Percentiles rank a stretch among this genome's conserved stretches.
Evolutionary conservation across 2,888 invertebrate genomes (phyloP).

Genomic region (Drosophila incognita): DNA sequence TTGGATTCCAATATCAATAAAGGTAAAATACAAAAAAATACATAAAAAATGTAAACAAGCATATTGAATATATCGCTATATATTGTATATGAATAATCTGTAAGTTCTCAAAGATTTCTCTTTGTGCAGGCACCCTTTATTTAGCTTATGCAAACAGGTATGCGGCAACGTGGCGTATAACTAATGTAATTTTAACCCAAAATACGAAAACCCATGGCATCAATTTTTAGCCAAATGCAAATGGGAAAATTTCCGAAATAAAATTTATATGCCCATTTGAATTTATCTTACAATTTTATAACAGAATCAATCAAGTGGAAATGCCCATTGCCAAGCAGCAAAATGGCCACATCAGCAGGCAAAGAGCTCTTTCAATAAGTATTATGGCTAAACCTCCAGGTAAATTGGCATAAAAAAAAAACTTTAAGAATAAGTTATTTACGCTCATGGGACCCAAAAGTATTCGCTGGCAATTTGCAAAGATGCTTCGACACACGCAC

Average conservation of each 20-base stretch:
- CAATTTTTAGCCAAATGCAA: conserved; percentile 62
- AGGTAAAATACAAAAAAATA: background rate
- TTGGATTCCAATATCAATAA: background rate
- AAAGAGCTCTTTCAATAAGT: conserved; percentile 27
- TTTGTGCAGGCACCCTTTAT: conserved; percentile 19
- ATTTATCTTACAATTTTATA: conserved; percentile 71
- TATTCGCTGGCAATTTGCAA: conserved; percentile 12
- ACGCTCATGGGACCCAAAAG: conserved; percentile 34
- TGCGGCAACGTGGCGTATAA: conserved; percentile 52
- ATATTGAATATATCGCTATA: background rate
- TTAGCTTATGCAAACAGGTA: conserved; percentile 34
- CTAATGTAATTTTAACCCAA: conserved; percentile 67
- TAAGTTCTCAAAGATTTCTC: conserved; percentile 15
- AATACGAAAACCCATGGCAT: conserved; percentile 25
- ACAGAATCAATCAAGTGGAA: conserved; percentile 72
- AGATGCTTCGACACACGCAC: conserved; percentile 27
- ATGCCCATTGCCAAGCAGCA: conserved; percentile 38
- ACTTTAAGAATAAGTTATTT: conserved; percentile 37
- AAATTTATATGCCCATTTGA: conserved; percentile 70
- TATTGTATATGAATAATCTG: background rate
- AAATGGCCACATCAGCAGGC: conserved; percentile 39
- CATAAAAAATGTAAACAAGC: background rate
- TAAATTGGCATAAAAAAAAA: conserved; percentile 30
- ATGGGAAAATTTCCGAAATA: conserved; percentile 54
- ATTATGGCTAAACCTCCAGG: conserved; percentile 20